A percentile compares a stretch with the other conserved stretches of the same genome.
phyloP scores from a whole-genome alignment of 2,888 invertebrate genomes.

The Drosophila ustulata region DNA sequence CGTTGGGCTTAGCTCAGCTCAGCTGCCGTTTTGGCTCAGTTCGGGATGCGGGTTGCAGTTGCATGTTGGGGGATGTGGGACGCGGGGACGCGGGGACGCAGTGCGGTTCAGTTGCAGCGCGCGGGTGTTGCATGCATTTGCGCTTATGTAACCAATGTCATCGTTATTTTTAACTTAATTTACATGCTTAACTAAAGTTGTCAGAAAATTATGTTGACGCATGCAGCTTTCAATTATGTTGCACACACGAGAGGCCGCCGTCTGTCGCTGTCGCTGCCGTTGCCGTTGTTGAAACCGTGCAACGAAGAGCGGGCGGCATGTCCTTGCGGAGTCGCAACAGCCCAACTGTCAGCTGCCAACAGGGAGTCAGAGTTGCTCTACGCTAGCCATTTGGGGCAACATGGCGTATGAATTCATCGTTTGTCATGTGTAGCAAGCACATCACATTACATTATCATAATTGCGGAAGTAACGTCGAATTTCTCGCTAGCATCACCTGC shows the following conservation, averaged over 20 bases:
- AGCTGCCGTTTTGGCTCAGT: conserved; percentile 12
- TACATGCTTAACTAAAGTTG: conserved; percentile 81
- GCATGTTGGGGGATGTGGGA: too few relatives aligned
- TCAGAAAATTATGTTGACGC: conserved; percentile 81
- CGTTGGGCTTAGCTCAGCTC: conserved; percentile 35
- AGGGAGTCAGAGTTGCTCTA: conserved; percentile 6
- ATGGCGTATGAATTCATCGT: conserved; percentile 68
- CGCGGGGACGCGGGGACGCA: neutral
- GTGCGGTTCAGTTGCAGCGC: conserved; percentile 25
- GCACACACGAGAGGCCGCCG: conserved; percentile 57
- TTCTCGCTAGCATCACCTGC: conserved; percentile 18
- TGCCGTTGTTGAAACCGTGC: neutral
- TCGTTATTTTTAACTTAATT: conserved; percentile 80
- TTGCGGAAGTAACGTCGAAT: conserved; percentile 40
- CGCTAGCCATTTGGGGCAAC: conserved; percentile 38
- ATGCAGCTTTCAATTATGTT: conserved; percentile 77
- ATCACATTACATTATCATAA: conserved; percentile 69
- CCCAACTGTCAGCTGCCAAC: conserved; percentile 19
- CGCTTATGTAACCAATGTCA: conserved; percentile 80
- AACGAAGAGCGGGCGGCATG: conserved; percentile 19
- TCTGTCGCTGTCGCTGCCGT: conserved; percentile 4
- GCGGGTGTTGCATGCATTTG: conserved; percentile 54
- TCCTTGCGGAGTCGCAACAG: conserved; percentile 36
- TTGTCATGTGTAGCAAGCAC: conserved; percentile 57
- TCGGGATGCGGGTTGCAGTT: neutral